phyloP scores from a whole-genome alignment of 2,113 vertebrate genomes.

The Ibidorhyncha struthersii region DNA sequence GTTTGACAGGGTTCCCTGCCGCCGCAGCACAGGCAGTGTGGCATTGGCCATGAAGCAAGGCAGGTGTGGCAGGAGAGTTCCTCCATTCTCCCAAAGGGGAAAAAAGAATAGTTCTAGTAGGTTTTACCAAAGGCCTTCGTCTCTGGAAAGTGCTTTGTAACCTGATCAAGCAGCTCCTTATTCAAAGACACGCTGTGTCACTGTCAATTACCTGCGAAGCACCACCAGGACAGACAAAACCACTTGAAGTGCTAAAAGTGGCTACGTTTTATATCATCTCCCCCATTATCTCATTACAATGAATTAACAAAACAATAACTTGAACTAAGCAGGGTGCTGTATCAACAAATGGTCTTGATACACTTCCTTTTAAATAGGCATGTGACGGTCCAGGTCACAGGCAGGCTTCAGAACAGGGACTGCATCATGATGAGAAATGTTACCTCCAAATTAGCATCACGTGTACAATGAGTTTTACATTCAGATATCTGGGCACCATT shows the following conservation, averaged over 20 bases:
- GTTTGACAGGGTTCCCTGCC: background rate
- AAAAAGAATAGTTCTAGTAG: background rate
- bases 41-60: background rate
- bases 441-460: background rate
- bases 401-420: background rate
- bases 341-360: background rate
- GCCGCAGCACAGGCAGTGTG: fast-evolving
- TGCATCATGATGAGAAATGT: background rate
- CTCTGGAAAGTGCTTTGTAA: background rate
- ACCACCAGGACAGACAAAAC: background rate
- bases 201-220: background rate
- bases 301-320: constrained; percentile 13
- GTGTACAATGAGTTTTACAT: background rate
- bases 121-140: background rate
- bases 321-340: background rate
- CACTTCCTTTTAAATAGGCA: background rate
- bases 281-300: constrained; percentile 1
- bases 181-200: background rate
- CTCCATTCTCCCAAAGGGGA: background rate
- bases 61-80: background rate
- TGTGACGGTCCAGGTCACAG: background rate
- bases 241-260: background rate
- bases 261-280: background rate
- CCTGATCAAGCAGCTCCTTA: background rate
- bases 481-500: background rate